Evolutionary conservation across 53 echinoderm and acorn worm species (phyloP).

Genomic region (Antedon mediterranea): DNA sequence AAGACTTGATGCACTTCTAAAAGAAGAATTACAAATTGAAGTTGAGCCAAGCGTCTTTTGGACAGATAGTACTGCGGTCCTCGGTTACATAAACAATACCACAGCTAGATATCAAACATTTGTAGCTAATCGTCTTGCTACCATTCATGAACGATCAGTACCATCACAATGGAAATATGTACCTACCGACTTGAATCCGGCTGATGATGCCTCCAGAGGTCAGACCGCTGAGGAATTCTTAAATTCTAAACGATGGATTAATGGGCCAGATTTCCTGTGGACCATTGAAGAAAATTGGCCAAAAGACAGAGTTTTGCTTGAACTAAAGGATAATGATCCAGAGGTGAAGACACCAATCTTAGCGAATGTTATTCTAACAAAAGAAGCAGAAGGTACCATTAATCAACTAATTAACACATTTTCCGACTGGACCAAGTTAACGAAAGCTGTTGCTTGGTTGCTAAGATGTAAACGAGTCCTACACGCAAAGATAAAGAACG

Average conservation of each 20-base stretch:
- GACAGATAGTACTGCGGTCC: slow-evolving; percentile 1
- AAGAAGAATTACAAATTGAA: slow-evolving; percentile 11
- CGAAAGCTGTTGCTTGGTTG: slow-evolving; percentile 12
- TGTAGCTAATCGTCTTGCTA: slow-evolving; percentile 2
- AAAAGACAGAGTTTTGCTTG: no score
- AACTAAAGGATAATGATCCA: no score
- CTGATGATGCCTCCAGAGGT: not conserved
- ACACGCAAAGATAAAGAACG: no score
- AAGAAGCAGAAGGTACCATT: not conserved
- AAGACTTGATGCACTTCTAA: slow-evolving; percentile 12
- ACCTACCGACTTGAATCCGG: not conserved
- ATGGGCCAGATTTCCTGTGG: slow-evolving; percentile 11
- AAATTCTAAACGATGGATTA: not conserved
- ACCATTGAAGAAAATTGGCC: slow-evolving; percentile 3
- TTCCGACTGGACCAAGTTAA: slow-evolving; percentile 3
- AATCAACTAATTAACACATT: slow-evolving; percentile 1
- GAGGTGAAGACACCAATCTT: no score
- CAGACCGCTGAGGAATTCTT: not conserved
- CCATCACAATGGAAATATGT: slow-evolving; percentile 4
- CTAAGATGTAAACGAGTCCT: slow-evolving; percentile 6
- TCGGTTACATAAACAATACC: not conserved
- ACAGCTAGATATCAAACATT: slow-evolving; percentile 7
- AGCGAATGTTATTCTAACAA: not conserved
- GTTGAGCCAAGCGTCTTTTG: slow-evolving; percentile 3
- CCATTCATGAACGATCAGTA: not conserved